phyloP scores from a whole-genome alignment of 1,140 invertebrate genomes.

The Onthophagus taurus region DNA sequence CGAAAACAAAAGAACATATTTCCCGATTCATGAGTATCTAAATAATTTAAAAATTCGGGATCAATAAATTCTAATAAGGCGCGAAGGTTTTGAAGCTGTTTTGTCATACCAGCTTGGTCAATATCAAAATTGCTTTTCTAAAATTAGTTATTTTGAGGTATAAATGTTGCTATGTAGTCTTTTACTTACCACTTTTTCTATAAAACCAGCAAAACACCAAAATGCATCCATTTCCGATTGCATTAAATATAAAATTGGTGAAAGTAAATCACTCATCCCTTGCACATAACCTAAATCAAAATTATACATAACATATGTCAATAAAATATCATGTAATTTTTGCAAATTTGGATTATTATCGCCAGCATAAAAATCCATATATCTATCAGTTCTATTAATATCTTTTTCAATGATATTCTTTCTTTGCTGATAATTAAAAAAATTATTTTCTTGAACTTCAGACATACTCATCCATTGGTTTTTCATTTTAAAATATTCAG shows the following conservation, averaged over 20 bases:
- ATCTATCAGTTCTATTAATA: conserved; percentile 91
- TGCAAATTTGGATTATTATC: conserved; percentile 84
- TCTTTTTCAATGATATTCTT: conserved; percentile 97
- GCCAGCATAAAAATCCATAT: conserved; percentile 81
- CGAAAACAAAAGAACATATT: conserved; percentile 99
- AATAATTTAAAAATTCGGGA: conserved; percentile 76
- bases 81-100: conserved; percentile 78
- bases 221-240: conserved; percentile 92
- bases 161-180: no score
- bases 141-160: no score
- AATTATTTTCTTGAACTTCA: conserved; percentile 76
- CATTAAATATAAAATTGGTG: conserved; percentile 85
- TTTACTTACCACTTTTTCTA: conserved; percentile 80
- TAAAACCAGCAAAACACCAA: conserved; percentile 99
- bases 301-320: conserved; percentile 99
- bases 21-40: conserved; percentile 83
- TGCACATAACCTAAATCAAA: conserved; percentile 95
- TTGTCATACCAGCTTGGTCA: conserved; percentile 95
- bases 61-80: conserved; percentile 72
- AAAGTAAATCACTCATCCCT: conserved; percentile 97
- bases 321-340: conserved; percentile 82
- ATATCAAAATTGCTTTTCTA: conserved; percentile 91
- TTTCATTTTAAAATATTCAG: conserved; percentile 94
- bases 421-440: conserved; percentile 79
- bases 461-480: conserved; percentile 91